Evolutionary conservation across 2,797 vertebrate genomes (phyloP).

Genomic region (Danio tinwini): DNA sequence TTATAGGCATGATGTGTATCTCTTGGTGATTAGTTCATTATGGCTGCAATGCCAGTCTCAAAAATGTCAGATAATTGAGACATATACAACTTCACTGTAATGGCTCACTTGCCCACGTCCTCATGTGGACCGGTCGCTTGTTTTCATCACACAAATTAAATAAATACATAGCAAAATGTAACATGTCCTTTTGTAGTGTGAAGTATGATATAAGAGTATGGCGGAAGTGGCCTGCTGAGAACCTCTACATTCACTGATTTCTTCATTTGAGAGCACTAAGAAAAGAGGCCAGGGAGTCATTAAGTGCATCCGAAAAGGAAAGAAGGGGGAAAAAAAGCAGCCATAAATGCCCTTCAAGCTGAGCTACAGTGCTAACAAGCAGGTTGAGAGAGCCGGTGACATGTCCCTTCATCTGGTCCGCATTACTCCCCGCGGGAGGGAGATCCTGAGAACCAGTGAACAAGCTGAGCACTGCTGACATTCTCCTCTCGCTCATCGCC

Average conservation of each 20-base stretch:
- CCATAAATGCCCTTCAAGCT: conserved; percentile 67
- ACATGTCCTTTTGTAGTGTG: background rate
- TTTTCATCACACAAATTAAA: too few species aligned
- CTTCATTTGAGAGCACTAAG: conserved; percentile 1
- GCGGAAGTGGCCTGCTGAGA: background rate
- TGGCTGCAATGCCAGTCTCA: too few species aligned
- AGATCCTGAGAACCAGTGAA: conserved; percentile 23
- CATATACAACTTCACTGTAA: too few species aligned
- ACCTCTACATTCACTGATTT: background rate
- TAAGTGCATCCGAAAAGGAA: conserved; percentile 34
- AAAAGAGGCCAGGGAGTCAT: conserved; percentile 29
- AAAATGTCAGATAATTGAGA: too few species aligned
- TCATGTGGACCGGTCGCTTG: too few species aligned
- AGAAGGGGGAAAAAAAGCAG: conserved; percentile 25
- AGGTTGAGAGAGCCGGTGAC: conserved; percentile 71
- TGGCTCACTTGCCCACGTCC: too few species aligned
- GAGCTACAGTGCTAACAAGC: conserved; percentile 69
- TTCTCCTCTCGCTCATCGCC: background rate
- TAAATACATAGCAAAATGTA: background rate
- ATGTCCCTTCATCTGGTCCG: conserved; percentile 70
- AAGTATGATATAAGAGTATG: background rate
- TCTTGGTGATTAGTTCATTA: too few species aligned
- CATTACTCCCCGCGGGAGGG: conserved; percentile 45
- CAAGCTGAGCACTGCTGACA: conserved; percentile 15
- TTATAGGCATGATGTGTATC: too few species aligned